Conservation (phyloP, 2,797 vertebrate genomes). For the Chanos chanos region DNA sequence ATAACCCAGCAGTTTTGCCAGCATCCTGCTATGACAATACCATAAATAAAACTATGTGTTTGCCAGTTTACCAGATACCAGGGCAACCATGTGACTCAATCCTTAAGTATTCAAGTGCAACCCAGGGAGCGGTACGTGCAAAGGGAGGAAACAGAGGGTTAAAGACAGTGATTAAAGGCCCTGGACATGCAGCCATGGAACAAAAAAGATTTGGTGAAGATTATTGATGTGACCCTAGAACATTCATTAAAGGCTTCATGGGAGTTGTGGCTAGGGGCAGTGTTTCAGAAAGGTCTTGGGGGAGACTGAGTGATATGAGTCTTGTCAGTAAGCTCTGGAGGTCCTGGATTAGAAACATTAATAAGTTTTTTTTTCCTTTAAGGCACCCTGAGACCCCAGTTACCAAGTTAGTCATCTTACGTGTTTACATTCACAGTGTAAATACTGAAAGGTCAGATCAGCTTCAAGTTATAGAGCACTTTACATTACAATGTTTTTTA, state of each 20-base stretch:
- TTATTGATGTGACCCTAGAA: too few relatives aligned
- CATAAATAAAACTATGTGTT: constrained; percentile 77
- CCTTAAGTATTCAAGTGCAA: not conserved
- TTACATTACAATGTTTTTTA: too few relatives aligned
- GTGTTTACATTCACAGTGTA: constrained; percentile 55
- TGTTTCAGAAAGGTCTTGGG: too few relatives aligned
- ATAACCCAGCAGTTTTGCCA: constrained; percentile 37
- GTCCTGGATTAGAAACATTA: too few relatives aligned
- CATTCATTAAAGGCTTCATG: too few relatives aligned
- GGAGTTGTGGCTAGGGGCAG: too few relatives aligned
- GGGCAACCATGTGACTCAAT: constrained; percentile 43
- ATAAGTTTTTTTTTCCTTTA: too few relatives aligned
- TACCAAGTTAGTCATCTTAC: too few relatives aligned
- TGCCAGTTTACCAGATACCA: constrained; percentile 63
- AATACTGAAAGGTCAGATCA: constrained; percentile 14
- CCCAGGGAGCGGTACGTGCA: constrained; percentile 28
- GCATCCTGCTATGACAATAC: constrained; percentile 29
- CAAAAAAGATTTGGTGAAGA: too few relatives aligned
- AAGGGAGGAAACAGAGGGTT: constrained; percentile 54
- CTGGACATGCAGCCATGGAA: constrained; percentile 41
- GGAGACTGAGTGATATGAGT: too few relatives aligned
- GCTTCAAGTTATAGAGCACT: not conserved
- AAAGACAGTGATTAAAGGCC: constrained; percentile 64
- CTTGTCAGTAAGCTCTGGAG: too few relatives aligned
- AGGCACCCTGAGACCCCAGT: too few relatives aligned